Evolutionary conservation across 2,888 invertebrate species (phyloP), one percentile per base, ranked within the genome.

Genomic region (Barypeithes pellucidus): DNA sequence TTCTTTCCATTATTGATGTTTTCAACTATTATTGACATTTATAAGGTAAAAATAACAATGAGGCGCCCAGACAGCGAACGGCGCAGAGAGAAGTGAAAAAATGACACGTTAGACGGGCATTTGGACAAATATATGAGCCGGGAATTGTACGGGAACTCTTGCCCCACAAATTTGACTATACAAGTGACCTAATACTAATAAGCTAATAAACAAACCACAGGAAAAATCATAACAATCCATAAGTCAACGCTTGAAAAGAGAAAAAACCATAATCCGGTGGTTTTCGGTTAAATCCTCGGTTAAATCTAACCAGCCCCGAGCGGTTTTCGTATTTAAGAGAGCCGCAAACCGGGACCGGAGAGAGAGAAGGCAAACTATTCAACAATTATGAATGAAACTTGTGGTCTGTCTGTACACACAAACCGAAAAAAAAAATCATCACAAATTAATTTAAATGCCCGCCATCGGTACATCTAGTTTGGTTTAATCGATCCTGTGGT

Each of bases 361-460:
- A 36, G 59, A 1, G 20, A 33, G 36, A 61, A 43, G 41, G 41
- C 43, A 59, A 50, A 36, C 41, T 24, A 50, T 50, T 18, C 14
- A 39, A 61, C 65, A 72, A 67, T 69, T 63, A 73, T 73, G 73
- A 73, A 73, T 73, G 74, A 74, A n/a, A 74, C 59, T 74, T 74
- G 74, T 74, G 74, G 74, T 74, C 67, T 66, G 47, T 45, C 65
- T 74, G 69, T 74, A 70, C 65, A 73, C 73, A 73, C 70, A 74
- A 69, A 70, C 47, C 70, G 45, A 50, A 72, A 69, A 72, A 69
- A 71, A 73, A 74, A 69, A 63, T 65, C 73, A 68, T 74, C 57
- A 65, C 66, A 61, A 74, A 74, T 74, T 74, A 74, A 74, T 74
- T 74, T 71, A 60, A 71, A 71, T 66, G 71, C 71, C 71, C 71